Percentiles rank a stretch among this genome's conserved stretches.
Conservation (phyloP, 2,888 invertebrate species). For the Clusia tigrina region DNA sequence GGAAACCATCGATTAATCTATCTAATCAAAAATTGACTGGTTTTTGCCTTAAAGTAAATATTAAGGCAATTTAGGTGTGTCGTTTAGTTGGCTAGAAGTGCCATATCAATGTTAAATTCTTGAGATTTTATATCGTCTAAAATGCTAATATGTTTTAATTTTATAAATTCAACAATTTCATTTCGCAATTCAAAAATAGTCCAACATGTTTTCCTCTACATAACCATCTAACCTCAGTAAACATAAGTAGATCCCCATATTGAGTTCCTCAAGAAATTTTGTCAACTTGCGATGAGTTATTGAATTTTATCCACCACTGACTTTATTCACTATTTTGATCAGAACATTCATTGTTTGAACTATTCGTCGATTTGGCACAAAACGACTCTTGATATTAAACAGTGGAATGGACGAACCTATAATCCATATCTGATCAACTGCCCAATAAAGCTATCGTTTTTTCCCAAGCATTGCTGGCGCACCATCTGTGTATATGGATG, state of each 20-base stretch:
- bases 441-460: no score
- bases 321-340: slow-evolving; percentile 26
- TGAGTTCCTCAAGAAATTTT: no score
- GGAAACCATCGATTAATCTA: slow-evolving; percentile 7
- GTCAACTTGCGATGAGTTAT: slow-evolving; percentile 12
- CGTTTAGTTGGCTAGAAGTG: slow-evolving; percentile 11
- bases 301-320: slow-evolving; percentile 13
- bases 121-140: no score
- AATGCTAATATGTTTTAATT: no score
- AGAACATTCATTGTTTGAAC: slow-evolving; percentile 23
- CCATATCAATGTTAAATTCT: no score
- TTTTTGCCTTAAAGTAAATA: not conserved
- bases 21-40: not conserved
- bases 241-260: slow-evolving; percentile 18
- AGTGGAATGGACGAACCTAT: slow-evolving; percentile 23
- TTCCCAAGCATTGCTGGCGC: no score
- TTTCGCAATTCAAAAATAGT: not conserved
- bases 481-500: no score
- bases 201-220: slow-evolving; percentile 13
- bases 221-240: slow-evolving; percentile 23
- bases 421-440: no score
- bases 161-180: not conserved
- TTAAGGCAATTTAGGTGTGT: slow-evolving; percentile 1
- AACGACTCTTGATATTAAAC: slow-evolving; percentile 25
- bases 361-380: slow-evolving; percentile 24